phyloP scores from a whole-genome alignment of 2,888 invertebrate genomes.

The Eristalis tenax region DNA sequence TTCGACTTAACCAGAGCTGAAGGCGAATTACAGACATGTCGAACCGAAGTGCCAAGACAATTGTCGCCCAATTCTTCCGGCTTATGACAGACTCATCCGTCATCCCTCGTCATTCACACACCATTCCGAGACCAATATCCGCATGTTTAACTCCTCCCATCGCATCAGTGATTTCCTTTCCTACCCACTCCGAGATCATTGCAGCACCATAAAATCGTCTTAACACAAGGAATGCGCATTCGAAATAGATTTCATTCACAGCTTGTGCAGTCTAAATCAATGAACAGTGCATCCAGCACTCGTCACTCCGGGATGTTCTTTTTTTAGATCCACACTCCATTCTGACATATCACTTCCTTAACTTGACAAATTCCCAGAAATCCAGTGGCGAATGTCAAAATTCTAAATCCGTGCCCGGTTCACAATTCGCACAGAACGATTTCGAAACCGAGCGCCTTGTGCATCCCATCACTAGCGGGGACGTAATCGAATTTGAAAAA shows the following conservation, averaged over 20 bases:
- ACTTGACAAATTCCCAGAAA: slow-evolving; percentile 52
- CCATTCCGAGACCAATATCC: background rate
- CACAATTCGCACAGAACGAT: slow-evolving; percentile 51
- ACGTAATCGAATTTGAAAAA: slow-evolving; percentile 69
- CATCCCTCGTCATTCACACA: background rate
- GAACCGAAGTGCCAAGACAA: background rate
- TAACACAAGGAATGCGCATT: background rate
- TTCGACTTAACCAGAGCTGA: too few species aligned
- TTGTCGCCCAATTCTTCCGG: background rate
- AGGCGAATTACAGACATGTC: background rate
- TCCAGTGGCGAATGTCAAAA: slow-evolving; percentile 16
- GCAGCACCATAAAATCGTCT: background rate
- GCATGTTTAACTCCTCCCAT: background rate
- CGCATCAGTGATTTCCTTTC: background rate
- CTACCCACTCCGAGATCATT: background rate
- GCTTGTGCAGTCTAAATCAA: slow-evolving; percentile 27
- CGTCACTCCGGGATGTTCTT: background rate
- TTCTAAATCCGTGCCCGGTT: slow-evolving; percentile 57
- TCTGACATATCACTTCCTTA: slow-evolving; percentile 55
- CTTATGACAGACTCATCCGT: background rate
- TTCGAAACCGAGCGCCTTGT: background rate
- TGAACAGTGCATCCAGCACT: slow-evolving; percentile 7
- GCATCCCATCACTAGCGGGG: background rate
- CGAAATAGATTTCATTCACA: slow-evolving; percentile 47
- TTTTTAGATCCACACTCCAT: slow-evolving; percentile 39